Percentiles rank a stretch among this genome's conserved stretches.
Evolutionary conservation across 2,888 invertebrate genomes (phyloP).

Genomic region (Taphrorychus bicolor): DNA sequence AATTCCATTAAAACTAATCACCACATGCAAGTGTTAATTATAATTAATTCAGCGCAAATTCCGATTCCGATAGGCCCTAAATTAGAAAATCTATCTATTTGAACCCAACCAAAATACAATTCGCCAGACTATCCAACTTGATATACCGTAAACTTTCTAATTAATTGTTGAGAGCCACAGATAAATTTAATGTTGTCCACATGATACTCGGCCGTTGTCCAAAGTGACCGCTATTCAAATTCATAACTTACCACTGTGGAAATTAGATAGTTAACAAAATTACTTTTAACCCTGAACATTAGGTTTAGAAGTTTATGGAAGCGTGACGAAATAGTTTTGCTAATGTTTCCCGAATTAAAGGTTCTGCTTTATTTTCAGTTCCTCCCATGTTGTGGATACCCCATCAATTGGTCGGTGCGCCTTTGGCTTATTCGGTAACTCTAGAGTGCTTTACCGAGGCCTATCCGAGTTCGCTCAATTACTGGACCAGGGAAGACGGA

Average conservation of each 20-base stretch:
- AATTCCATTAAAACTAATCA: too few species aligned
- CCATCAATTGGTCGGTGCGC: constrained; percentile 87
- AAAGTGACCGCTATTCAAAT: constrained; percentile 18
- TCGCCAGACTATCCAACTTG: background rate
- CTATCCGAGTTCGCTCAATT: constrained; percentile 88
- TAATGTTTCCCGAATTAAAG: background rate
- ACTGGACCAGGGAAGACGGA: constrained; percentile 87
- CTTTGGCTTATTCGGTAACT: constrained; percentile 81
- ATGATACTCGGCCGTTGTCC: constrained; percentile 5
- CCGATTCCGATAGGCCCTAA: background rate
- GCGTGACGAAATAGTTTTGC: background rate
- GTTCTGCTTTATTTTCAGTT: constrained; percentile 63
- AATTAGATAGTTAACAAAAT: constrained; percentile 8
- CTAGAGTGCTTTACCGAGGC: constrained; percentile 91
- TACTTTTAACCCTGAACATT: constrained; percentile 4
- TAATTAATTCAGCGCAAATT: background rate
- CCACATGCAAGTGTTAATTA: too few species aligned
- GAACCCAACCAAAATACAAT: constrained; percentile 10
- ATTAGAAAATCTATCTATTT: background rate
- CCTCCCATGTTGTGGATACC: constrained; percentile 93
- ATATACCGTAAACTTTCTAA: constrained; percentile 25
- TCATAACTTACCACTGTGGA: constrained; percentile 14
- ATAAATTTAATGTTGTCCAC: constrained; percentile 1
- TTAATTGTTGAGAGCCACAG: constrained; percentile 18
- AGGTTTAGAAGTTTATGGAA: background rate